Evolutionary conservation across 2,888 invertebrate genomes (phyloP), one percentile per base, ranked within the genome.

Genomic region (Silvanus unidentatus): DNA sequence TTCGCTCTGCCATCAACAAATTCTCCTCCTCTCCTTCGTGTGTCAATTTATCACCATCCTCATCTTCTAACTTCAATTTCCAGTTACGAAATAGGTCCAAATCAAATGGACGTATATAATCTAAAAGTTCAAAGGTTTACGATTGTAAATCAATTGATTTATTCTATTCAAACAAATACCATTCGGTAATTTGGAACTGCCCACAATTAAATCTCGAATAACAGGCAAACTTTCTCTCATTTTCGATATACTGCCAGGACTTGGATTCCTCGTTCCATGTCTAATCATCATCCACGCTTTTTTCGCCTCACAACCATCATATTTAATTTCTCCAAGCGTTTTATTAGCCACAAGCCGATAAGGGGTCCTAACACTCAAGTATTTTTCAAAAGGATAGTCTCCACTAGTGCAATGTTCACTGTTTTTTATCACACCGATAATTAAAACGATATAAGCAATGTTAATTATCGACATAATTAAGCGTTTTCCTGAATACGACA

Each of bases 1-100:
- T 84, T 58, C 90, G 75, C 64, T 84, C 81, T 10, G 82, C 89
- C 14, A 90, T 69, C 41, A 80, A 74, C 22, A 81, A 69, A 75
- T 88, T 79, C 70, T 91, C 90, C 62, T 81, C 79, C 62, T 83
- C 81, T 0, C 90, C 90, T 66, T 88, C 88, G n/a, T 74, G 69
- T 0, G 84, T 77, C 36, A 91, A 68, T 52, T 71, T 72, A 62
- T 83, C 85, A 36, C 79, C 76, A 47, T 82, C 72, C 0, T 76
- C 70, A 8, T 68, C 54, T 16, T 75, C 69, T 10, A 83, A 64
- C 40, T 71, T 66, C 40, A 73, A 68, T 35, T 71, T 69, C 90
- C 90, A 90, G 15, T 75, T 68, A 30, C 49, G 50, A 16, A 66
- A 58, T 37, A 59, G 48, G 43, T 62, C 64, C 48, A 66, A 50